A percentile compares a stretch with the other conserved stretches of the same genome.
Evolutionary conservation across 2,113 vertebrate genomes (phyloP).

Genomic region (Channa argus): DNA sequence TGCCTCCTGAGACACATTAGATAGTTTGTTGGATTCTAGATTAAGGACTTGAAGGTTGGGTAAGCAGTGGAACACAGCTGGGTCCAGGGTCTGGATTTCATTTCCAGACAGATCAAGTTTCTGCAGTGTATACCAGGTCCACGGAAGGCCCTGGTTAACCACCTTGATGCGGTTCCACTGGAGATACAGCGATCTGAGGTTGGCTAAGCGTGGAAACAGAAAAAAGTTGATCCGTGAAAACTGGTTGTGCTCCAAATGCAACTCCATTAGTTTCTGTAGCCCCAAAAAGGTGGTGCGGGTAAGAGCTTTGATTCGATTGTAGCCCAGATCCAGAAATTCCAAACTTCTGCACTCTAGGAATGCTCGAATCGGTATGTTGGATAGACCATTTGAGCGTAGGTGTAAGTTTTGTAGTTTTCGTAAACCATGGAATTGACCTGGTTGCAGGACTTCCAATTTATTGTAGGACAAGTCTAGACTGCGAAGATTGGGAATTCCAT

Average conservation of each 20-base stretch:
- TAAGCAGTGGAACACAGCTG: slow-evolving; percentile 95
- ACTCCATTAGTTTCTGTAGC: slow-evolving; percentile 93
- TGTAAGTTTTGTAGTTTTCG: slow-evolving; percentile 96
- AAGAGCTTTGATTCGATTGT: slow-evolving; percentile 94
- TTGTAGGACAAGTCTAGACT: slow-evolving; percentile 98
- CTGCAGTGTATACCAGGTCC: slow-evolving; percentile 98
- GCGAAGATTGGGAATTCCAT: slow-evolving; percentile 95
- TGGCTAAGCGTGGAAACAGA: slow-evolving; percentile 96
- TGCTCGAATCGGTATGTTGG: slow-evolving; percentile 91
- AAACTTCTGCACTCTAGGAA: slow-evolving; percentile 97
- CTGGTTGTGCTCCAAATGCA: slow-evolving; percentile 98
- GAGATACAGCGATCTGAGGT: slow-evolving; percentile 93
- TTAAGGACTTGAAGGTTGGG: slow-evolving; percentile 97
- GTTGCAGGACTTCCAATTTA: slow-evolving; percentile 92
- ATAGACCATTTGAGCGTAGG: slow-evolving; percentile 93
- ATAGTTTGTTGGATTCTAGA: slow-evolving; percentile 98
- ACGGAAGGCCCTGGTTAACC: slow-evolving; percentile 94
- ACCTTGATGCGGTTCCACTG: slow-evolving; percentile 98
- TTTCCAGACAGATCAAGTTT: slow-evolving; percentile 98
- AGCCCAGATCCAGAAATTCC: slow-evolving; percentile 97
- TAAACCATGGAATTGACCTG: slow-evolving; percentile 95
- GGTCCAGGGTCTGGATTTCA: slow-evolving; percentile 93
- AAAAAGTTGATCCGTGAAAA: slow-evolving; percentile 99
- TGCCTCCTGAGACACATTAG: slow-evolving; percentile 95
- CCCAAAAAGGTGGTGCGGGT: slow-evolving; percentile 96